Evolutionary conservation across 2,888 invertebrate species (phyloP), one percentile per base, ranked within the genome.

Genomic region (Mycalesis mineus): DNA sequence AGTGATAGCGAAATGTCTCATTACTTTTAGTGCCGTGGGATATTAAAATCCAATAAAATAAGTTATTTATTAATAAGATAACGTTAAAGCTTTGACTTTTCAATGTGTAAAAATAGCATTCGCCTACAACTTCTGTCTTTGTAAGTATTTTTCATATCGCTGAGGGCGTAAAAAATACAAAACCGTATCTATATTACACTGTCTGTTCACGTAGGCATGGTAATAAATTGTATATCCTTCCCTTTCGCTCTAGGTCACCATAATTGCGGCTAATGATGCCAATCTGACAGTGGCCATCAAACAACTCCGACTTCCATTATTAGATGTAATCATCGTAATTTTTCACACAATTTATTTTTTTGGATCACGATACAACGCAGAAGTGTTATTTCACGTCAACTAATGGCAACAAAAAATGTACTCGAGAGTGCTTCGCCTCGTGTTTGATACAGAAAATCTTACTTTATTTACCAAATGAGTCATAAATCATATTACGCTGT

Each of bases 321-420:
- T 88, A 86, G 77, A 81, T 75, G 84, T 87, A 88, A 89, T 88
- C 88, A 87, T 87, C 80, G 85, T 87, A 86, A 88, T 88, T 88
- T 88, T 89, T 88, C 88, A 88, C 89, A 87, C 88, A 87, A 85
- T 88, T 84, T 85, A 80, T 85, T 88, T 85, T 82, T 83, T 84
- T 80, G 75, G 75, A 73, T 73, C 73, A 72, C 78, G 76, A 73
- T 78, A 80, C 77, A 75, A 73, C 69, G 70, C 73, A 70, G 71
- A 74, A 79, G 78, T 80, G 80, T 82, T 82, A 79, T 81, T 83
- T 78, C 79, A 79, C 80, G 82, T 83, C 84, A 77, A 78, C 84
- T 88, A 88, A 88, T 88, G 86, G 86, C 75, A 80, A 83, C 82
- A 88, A 88, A 87, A 88, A 88, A 86, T 77, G 68, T 72, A 71